Base-by-base conservation (phyloP, 2,888 invertebrate genomes). In the Cephus nigrinus region DNA sequence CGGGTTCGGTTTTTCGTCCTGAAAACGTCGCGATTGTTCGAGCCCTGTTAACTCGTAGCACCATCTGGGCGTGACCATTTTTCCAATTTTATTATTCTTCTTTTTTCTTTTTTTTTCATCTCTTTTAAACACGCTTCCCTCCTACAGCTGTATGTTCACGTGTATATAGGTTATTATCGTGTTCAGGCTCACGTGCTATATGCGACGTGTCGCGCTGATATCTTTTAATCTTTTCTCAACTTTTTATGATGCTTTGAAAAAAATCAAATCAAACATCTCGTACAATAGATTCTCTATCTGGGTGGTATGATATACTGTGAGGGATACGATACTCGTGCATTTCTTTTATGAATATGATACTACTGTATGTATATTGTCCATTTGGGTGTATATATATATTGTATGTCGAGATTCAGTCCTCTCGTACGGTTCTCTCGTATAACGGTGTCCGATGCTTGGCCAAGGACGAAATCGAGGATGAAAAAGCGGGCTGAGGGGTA, bases 1-100 rank as follows among this genome's bases (percentile, higher is more conserved):
- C 87, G 87, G 88, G 85, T 76, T 86, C 84, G 86, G 82, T 88
- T 88, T 88, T 88, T 88, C 86, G 87, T 86, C 88, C 88, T 89
- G 85, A 84, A 88, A 89, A 88, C 86, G 81, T 82, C 80, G 76
- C 81, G 77, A 76, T 79, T 78, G 87, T 86, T 81, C 85, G 84
- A 87, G 87, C 86, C 84, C 82, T 82, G 82, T 78, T 80, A 69
- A 81, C 80, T 77, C 82, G 83, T 23, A 76, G 73, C 76, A 34
- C 82, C 80, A 81, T 81, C 81, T 80, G 82, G 82, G 82, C 83
- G 85, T 83, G 84, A 86, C 86, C 76, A 82, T 82, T 86, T 85
- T 82, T 83, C 80, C 68, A 80, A 80, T 83, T 83, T 84, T 80
- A 34, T 34, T 34, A 34, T 11, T 34, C 9, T 68, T 73, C n/a